Base-by-base conservation (phyloP, 2,888 invertebrate species). In the Orchesellides sinensis region DNA sequence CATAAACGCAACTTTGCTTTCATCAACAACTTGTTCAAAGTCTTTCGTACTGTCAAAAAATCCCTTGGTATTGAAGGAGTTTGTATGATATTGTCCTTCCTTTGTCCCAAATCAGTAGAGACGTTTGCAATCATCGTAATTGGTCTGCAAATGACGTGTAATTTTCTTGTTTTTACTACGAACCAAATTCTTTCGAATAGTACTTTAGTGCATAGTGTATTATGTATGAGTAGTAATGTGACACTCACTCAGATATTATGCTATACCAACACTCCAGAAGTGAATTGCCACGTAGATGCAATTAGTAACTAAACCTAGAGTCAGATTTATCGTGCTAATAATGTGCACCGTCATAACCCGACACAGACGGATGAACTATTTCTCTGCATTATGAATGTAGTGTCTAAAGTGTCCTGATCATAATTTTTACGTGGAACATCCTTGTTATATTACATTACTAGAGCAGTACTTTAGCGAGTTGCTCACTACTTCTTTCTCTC, bases 131-230 rank as follows among this genome's bases (percentile, higher is more conserved):
- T 74, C 74, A 32, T 27, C 35, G 74, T 74, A 74, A 74, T 74
- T 74, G 61, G 74, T 63, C 61, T 74, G 63, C 47, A 74, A 63
- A 74, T 74, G 74, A 63, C 63, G 52, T 63, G 52, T 32, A 21
- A 54, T 40, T 63, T 23, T 63, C 40, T 40, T 10, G 5, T 40
- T 8, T n/a, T n/a, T 8, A 14, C n/a, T 40, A 8, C 40, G 10
- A 40, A 40, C 4, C 40, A 40, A 40, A 40, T 40, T n/a, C 40
- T 40, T 1, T 1, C n/a, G n/a, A n/a, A n/a, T n/a, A n/a, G n/a
- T n/a, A n/a, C n/a, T n/a, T n/a, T n/a, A n/a, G n/a, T n/a, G n/a
- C n/a, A n/a, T n/a, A n/a, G n/a, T n/a, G n/a, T n/a, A n/a, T n/a
- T n/a, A n/a, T n/a, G n/a, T n/a, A n/a, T n/a, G n/a, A n/a, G n/a